Base-by-base conservation (phyloP, 2,888 invertebrate species). In the Callinectes sapidus region DNA sequence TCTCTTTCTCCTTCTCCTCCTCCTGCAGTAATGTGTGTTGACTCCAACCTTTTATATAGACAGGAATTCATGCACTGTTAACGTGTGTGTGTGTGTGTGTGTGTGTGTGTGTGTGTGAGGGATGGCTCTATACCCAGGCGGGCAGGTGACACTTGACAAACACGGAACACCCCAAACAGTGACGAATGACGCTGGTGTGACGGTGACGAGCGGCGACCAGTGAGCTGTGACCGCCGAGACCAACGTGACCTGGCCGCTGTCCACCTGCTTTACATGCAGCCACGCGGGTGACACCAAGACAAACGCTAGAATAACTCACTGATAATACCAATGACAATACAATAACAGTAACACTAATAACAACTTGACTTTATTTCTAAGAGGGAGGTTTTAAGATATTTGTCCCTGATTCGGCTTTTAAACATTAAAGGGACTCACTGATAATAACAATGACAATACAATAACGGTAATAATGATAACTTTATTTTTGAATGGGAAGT, bases 41-140 rank as follows among this genome's bases (percentile, higher is more conserved):
- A 77, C 71, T 61, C n/a, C 23, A 77, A 77, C 13, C 28, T 77
- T 77, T 28, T 28, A 61, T 61, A 61, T 61, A 61, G 61, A 61
- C 18, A 23, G 61, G 61, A 61, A 61, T 61, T 18, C 18, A 61
- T 61, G 61, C 61, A 61, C 61, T 61, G 18, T 61, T 61, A 61
- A 61, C 23, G 81, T 81, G 81, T 81, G 35, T 81, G 35, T 81
- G 81, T 81, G 81, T 81, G 81, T 81, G 81, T 35, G 81, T 81
- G 81, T 81, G 32, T 81, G 81, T 81, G 81, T 81, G 71, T 71
- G 71, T 71, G 71, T 71, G 71, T 71, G 71, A 28, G 28, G 71
- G 71, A 28, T 71, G 71, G 71, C 71, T 71, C 8, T 71, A 81
- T 35, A 81, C n/a, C 35, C 35, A 32, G 13, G 2, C 14, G 32